Base-by-base conservation (phyloP, 2,888 invertebrate genomes). In the Trichacis sp. region DNA sequence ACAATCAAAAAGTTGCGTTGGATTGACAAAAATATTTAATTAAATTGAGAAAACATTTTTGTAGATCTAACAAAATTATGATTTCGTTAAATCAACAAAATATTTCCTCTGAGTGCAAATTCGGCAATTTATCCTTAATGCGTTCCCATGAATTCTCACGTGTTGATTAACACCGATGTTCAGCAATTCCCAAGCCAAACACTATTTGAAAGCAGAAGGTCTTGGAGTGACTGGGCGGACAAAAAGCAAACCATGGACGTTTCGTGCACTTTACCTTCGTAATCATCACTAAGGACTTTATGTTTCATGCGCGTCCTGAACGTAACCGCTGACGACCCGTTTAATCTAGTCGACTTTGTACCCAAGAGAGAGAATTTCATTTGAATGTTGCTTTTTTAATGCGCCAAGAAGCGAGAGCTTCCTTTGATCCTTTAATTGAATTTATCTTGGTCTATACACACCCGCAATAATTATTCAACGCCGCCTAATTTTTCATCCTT, bases 301-400 rank as follows among this genome's bases (percentile, higher is more conserved):
- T 40, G 40, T 40, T 40, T 40, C 33, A 33, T 33, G 33, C 33
- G 40, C 40, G 14, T 40, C 40, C 40, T 15, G 8, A 40, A 40
- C 40, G 40, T 15, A 40, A 40, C 40, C 40, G 40, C 40, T 3
- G 40, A 40, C 40, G 40, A 40, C 40, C 6, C 40, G 40, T 40
- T 40, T 40, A 40, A 40, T 40, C 40, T 15, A 15, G 15, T 40
- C 40, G 40, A 24, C 24, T 24, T 24, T 8, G 24, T 24, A 8
- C 24, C 24, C 15, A 15, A 33, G 33, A n/a, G 15, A 40, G 40
- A 40, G 40, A 40, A 40, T 40, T 40, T 14, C 14, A 40, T 40
- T 40, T 40, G 5, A 33, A 40, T 40, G 40, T 40, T 40, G 40
- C 40, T 40, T 40, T 40, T 40, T 40, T 40, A 40, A 40, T 15